Evolutionary conservation across 2,888 invertebrate species (phyloP), one percentile per base, ranked within the genome.

Genomic region (Abrostola triplasia): DNA sequence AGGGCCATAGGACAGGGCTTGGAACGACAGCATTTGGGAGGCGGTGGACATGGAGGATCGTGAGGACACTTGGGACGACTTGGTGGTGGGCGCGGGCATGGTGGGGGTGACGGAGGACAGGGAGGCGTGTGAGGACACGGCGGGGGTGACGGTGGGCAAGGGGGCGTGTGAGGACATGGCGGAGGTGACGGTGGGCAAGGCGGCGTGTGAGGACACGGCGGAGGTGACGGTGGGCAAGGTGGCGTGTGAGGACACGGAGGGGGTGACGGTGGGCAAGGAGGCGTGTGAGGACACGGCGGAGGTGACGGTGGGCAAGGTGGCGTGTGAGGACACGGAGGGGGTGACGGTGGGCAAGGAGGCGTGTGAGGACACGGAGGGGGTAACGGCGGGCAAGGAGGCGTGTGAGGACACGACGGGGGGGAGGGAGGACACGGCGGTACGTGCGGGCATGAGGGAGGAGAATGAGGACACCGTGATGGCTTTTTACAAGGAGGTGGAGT

Each of bases 401-500:
- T 11, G 0, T 24, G n/a, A 7, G 52, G 57, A 41, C 40, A n/a
- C 8, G 49, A 37, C 6, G 9, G 7, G 8, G 40, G 13, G 1
- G 42, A 44, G 0, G 42, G 44, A 0, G 54, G 44, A 10, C 54
- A 36, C 9, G 50, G 36, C 36, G 54, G 5, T 10, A 4, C 11
- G 1, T 5, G 40, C 4, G 5, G 12, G 35, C 59, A 67, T n/a
- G 11, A 36, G 0, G 51, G 61, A 5, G 41, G 35, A 10, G 36
- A 11, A 2, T 53, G 47, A 10, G 56, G 40, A 54, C 44, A 47
- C 8, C 50, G 24, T 0, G 41, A 12, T 36, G 40, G 11, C 10
- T 48, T 54, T n/a, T 35, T 37, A 36, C 63, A 57, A 9, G 70
- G 64, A 8, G 56, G 52, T 8, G 48, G 11, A 7, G 40, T 24